Evolutionary conservation across 1,140 invertebrate genomes (phyloP).

Genomic region (Manduca sexta): DNA sequence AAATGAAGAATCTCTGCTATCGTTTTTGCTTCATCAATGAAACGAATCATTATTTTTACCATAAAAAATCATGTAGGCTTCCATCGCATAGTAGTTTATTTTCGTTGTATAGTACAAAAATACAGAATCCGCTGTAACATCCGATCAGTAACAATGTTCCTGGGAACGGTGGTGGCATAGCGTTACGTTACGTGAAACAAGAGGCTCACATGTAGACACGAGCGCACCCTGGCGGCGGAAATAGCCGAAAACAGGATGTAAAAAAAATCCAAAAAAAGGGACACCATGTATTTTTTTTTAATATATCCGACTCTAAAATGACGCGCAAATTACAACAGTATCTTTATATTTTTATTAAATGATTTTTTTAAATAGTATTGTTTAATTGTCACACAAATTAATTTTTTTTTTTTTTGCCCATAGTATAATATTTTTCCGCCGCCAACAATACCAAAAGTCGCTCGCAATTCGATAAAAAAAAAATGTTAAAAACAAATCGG

Average conservation of each 20-base stretch:
- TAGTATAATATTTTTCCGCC: not conserved
- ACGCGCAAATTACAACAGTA: no score
- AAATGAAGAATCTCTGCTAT: no score
- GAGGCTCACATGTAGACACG: conserved; percentile 17
- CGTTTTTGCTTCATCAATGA: no score
- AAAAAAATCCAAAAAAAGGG: no score
- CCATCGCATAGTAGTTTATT: conserved; percentile 26
- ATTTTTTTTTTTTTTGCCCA: no score
- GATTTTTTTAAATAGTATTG: no score
- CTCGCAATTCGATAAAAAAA: not conserved
- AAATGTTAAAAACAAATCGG: conserved; percentile 20
- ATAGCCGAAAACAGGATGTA: not conserved
- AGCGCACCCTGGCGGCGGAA: not conserved
- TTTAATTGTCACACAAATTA: no score
- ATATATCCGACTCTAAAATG: no score
- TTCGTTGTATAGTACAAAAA: conserved; percentile 33
- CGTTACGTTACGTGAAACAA: conserved; percentile 16
- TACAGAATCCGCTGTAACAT: conserved; percentile 48
- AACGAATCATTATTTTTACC: no score
- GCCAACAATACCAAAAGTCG: not conserved
- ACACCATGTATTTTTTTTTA: no score
- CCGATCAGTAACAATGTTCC: conserved; percentile 46
- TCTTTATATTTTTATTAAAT: no score
- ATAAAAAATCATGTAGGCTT: conserved; percentile 36
- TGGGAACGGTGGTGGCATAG: conserved; percentile 48